Evolutionary conservation across 2,888 invertebrate species (phyloP), one percentile per base, ranked within the genome.

Genomic region (Rhodophaea formosa): DNA sequence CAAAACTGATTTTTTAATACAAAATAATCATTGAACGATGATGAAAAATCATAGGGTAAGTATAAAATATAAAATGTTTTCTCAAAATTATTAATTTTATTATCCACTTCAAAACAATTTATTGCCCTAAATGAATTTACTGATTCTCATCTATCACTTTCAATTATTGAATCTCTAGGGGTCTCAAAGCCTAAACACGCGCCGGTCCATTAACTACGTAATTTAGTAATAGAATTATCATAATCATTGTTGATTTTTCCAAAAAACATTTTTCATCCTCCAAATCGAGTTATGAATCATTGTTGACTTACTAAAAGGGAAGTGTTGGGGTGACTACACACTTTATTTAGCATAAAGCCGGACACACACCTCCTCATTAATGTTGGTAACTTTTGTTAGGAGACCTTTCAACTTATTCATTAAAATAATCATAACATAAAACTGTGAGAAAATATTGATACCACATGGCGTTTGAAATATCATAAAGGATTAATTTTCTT

Each of bases 281-380:
- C 73, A 80, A 85, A 85, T 84, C 81, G 75, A 84, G 81, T 84
- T 87, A 87, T 84, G 79, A 81, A 74, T 71, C 77, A 83, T 84
- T 82, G 84, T 84, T 84, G 80, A 82, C 77, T 83, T 75, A 73
- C 79, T 79, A 78, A 84, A 85, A 84, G 86, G 51, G 35, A 35
- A 51, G 15, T 35, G 35, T 51, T 35, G 17, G 51, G 51, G 35
- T 51, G 51, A 35, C 17, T 51, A 39, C 17, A 51, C 5, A 51
- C 35, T 23, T 10, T 16, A 17, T 10, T 5, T 12, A 1, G n/a
- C 10, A 39, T 39, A 39, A 39, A n/a, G n/a, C 39, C 12, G 39
- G 12, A n/a, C n/a, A 39, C 3, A 39, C 39, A 39, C n/a, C n/a
- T 1, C 6, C 39, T 12, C 35, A n/a, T 35, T 10, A 35, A 3